A percentile compares a stretch with the other conserved stretches of the same genome.
Evolutionary conservation across 1,140 invertebrate species (phyloP).

Genomic region (Hyles euphorbiae): DNA sequence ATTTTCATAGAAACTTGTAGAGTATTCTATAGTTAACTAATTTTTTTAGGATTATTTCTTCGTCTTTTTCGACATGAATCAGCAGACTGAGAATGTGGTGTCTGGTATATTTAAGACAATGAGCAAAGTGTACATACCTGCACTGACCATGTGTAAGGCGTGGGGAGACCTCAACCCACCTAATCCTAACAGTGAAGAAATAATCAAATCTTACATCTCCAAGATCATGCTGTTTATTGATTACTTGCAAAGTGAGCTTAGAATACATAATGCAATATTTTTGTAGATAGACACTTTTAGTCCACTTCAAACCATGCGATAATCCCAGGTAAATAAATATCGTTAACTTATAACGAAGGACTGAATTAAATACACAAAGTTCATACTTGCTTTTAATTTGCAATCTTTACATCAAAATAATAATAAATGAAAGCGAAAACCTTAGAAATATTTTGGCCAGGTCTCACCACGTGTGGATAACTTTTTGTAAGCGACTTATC

Average conservation of each 20-base stretch:
- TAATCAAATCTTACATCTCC: slow-evolving; percentile 51
- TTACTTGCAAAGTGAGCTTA: slow-evolving; percentile 57
- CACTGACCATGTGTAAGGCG: slow-evolving; percentile 44
- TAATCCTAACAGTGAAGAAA: slow-evolving; percentile 51
- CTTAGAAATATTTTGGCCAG: too few species aligned
- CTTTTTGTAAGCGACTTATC: too few species aligned
- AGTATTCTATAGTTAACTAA: background rate
- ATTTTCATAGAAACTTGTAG: too few species aligned
- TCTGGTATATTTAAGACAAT: slow-evolving; percentile 60
- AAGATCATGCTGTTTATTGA: slow-evolving; percentile 65
- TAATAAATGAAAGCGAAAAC: too few species aligned
- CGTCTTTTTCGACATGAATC: slow-evolving; percentile 51
- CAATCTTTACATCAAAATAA: too few species aligned
- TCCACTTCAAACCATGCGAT: too few species aligned
- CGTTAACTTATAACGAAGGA: too few species aligned
- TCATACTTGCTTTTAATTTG: too few species aligned
- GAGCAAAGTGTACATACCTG: slow-evolving; percentile 46
- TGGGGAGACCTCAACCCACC: slow-evolving; percentile 67
- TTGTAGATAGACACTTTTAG: background rate
- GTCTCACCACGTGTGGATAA: too few species aligned
- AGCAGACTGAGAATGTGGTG: slow-evolving; percentile 58
- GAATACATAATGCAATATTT: background rate
- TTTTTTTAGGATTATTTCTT: slow-evolving; percentile 55
- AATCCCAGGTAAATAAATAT: too few species aligned
- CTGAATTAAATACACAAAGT: too few species aligned